Evolutionary conservation across 37 sponge, comb jelly and placozoan genomes (phyloP).

Genomic region (Oopsacas minuta): DNA sequence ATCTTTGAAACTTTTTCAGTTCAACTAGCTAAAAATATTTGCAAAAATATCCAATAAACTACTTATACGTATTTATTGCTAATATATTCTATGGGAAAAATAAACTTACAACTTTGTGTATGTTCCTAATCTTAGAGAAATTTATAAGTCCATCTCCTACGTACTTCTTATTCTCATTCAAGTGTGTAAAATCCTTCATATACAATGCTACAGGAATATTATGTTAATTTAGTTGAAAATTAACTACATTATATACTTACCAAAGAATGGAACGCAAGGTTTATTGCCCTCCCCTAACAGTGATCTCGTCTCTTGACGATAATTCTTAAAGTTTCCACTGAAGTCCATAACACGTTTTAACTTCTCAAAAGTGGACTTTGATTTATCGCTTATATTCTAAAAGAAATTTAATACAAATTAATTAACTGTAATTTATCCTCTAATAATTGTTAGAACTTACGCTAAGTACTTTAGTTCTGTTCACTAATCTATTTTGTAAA

Average conservation of each 20-base stretch:
- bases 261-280: conserved; percentile 63
- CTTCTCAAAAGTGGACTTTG: conserved; percentile 29
- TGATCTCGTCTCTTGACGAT: conserved; percentile 33
- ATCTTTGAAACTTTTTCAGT: conserved; percentile 2
- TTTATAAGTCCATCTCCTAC: conserved; percentile 62
- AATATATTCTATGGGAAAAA: neutral
- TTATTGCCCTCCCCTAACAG: conserved; percentile 21
- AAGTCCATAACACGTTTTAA: conserved; percentile 33
- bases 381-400: conserved; percentile 38
- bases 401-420: neutral
- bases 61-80: neutral
- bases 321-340: conserved; percentile 35
- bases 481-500: conserved; percentile 38
- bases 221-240: neutral
- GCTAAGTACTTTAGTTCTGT: conserved; percentile 33
- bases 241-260: conserved; percentile 21
- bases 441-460: neutral
- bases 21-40: neutral
- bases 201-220: conserved; percentile 37
- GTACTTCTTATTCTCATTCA: conserved; percentile 44
- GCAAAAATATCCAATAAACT: neutral
- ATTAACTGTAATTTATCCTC: neutral
- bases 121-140: conserved; percentile 61
- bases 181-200: conserved; percentile 53
- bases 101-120: conserved; percentile 21